Evolutionary conservation across 2,888 invertebrate species (phyloP), one percentile per base, ranked within the genome.

Genomic region (Synergus laeviventris): DNA sequence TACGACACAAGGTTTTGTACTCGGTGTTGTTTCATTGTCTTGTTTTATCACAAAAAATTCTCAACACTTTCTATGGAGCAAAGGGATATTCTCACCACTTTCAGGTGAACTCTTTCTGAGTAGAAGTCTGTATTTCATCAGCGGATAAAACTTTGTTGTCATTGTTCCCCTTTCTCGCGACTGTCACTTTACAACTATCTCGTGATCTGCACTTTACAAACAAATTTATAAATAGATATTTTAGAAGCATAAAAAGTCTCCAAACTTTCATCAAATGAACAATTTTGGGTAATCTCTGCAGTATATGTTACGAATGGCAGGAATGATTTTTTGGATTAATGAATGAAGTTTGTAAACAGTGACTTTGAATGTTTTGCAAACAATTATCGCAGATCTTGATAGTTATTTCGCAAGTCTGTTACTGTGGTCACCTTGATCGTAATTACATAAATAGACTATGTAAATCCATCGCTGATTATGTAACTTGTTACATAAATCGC

Each of bases 51-150:
- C 42, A 45, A 70, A 62, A n/a, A 36, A 49, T 49, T 70, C 70
- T 70, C 70, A 70, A 70, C 70, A 70, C 70, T 70, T 70, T 70
- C 70, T 70, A 70, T 49, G 24, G 49, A n/a, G 70, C 9, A 70
- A 49, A 70, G 49, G 70, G 49, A 70, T 70, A 70, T 70, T 70
- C 70, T 49, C 70, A 70, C 70, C 70, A 70, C 70, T 70, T 70
- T 49, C 70, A 36, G 70, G n/a, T 70, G 49, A 49, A 70, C 49
- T 49, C 70, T 70, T 70, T 70, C 45, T 70, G 42, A 70, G n/a
- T 42, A 70, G 18, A 45, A 49, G 45, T n/a, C n/a, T 70, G 16
- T 31, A 45, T 70, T 70, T 70, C 45, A 49, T 49, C 70, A 70
- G 31, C n/a, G 8, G 21, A 62, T 64, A 21, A 24, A 39, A 42